Evolutionary conservation across 2,113 vertebrate species (phyloP).

Genomic region (Trogon surrucura): DNA sequence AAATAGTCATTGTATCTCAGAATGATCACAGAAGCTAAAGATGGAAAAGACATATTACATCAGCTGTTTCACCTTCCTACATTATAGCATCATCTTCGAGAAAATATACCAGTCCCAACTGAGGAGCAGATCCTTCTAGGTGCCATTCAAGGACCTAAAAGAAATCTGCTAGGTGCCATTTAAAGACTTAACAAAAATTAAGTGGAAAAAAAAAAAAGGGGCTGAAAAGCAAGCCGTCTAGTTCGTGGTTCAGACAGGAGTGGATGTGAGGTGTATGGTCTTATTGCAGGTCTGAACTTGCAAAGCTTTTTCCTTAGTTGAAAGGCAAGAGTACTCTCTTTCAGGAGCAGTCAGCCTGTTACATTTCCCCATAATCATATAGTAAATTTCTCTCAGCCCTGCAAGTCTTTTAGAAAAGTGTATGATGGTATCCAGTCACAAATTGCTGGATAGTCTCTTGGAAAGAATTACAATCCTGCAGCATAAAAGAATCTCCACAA

Average conservation of each 20-base stretch:
- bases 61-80: neutral
- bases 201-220: neutral
- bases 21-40: neutral
- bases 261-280: neutral
- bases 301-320: neutral
- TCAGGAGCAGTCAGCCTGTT: neutral
- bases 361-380: slow-evolving; percentile 14
- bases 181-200: slow-evolving; percentile 5
- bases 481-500: slow-evolving; percentile 31
- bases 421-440: neutral
- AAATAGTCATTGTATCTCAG: neutral
- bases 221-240: neutral
- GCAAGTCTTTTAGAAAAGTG: slow-evolving; percentile 10
- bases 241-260: neutral
- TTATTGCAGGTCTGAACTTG: neutral
- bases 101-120: neutral
- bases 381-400: slow-evolving; percentile 1
- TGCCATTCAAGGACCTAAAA: neutral
- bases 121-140: neutral
- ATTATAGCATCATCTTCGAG: neutral
- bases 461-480: slow-evolving; percentile 15
- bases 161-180: neutral
- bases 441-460: slow-evolving; percentile 31
- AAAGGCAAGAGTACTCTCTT: slow-evolving; percentile 23
- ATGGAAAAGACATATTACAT: neutral